A percentile compares a stretch with the other conserved stretches of the same genome.
Conservation (phyloP, 2,888 invertebrate genomes). For the Ecliptopera silaceata region DNA sequence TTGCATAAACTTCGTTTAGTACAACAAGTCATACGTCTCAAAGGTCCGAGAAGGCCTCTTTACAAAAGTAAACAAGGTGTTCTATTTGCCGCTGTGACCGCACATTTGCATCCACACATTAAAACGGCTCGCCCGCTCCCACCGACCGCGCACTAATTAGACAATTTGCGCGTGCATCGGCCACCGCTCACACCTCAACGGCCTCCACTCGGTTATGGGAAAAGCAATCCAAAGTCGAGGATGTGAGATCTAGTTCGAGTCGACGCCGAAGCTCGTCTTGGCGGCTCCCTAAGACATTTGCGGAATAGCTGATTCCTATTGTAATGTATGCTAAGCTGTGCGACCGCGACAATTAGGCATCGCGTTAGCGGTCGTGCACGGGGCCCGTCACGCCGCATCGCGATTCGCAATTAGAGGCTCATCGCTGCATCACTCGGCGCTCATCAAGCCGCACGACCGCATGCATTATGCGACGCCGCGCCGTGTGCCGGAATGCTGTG, state of each 20-base stretch:
- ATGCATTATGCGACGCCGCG: slow-evolving; percentile 55
- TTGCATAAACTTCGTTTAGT: background rate
- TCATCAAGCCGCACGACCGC: slow-evolving; percentile 62
- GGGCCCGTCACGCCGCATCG: slow-evolving; percentile 59
- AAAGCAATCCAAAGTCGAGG: slow-evolving; percentile 26
- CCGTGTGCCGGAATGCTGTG: slow-evolving; percentile 50
- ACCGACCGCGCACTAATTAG: slow-evolving; percentile 69
- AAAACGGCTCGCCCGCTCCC: slow-evolving; percentile 49
- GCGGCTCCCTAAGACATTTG: slow-evolving; percentile 60
- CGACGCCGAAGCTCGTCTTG: slow-evolving; percentile 41
- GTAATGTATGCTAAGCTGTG: slow-evolving; percentile 76
- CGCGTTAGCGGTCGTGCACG: slow-evolving; percentile 57
- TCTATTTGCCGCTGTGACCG: slow-evolving; percentile 24
- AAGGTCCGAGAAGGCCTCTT: background rate
- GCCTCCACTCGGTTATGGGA: slow-evolving; percentile 6
- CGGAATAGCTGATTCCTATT: slow-evolving; percentile 68
- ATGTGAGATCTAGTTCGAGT: slow-evolving; percentile 41
- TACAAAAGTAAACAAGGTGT: background rate
- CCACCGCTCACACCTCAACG: slow-evolving; percentile 22
- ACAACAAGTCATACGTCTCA: too few species aligned
- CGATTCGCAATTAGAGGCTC: slow-evolving; percentile 64
- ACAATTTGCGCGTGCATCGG: slow-evolving; percentile 66
- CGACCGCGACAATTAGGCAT: slow-evolving; percentile 74
- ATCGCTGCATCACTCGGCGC: slow-evolving; percentile 55
- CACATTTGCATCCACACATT: slow-evolving; percentile 65